A percentile compares a stretch with the other conserved stretches of the same genome.
phyloP scores from a whole-genome alignment of 2,113 vertebrate species.

The Burhinus bistriatus region DNA sequence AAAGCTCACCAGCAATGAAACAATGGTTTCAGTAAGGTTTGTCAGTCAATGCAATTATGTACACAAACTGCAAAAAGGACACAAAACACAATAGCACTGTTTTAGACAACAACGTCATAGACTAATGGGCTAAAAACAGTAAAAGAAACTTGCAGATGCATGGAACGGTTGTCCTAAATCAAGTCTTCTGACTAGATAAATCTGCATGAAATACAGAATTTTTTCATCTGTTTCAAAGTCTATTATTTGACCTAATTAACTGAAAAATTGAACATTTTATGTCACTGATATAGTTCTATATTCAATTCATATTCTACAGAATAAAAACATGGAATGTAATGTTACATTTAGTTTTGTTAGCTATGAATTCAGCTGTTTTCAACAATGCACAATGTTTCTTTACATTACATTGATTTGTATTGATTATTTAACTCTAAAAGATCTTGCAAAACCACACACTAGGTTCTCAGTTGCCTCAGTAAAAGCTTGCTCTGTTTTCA shows the following conservation, averaged over 20 bases:
- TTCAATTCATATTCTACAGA: background rate
- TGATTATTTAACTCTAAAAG: background rate
- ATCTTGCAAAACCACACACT: background rate
- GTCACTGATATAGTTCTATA: background rate
- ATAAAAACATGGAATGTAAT: background rate
- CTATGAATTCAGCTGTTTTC: background rate
- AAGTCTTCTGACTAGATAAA: background rate
- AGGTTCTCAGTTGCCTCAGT: background rate
- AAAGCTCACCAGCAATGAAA: background rate
- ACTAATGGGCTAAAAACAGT: background rate
- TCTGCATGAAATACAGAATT: background rate
- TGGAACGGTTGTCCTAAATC: background rate
- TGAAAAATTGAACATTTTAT: background rate
- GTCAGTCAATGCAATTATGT: background rate
- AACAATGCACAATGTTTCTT: background rate
- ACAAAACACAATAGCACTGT: background rate
- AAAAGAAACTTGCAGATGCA: background rate
- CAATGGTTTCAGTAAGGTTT: background rate
- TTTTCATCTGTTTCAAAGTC: background rate
- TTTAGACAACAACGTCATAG: background rate
- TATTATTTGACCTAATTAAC: background rate
- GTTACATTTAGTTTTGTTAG: background rate
- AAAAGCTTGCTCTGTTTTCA: slow-evolving; percentile 2
- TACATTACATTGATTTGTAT: background rate
- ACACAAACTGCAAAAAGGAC: background rate